Evolutionary conservation across 2,797 vertebrate species (phyloP).

Genomic region (Moxostoma hubbsi): DNA sequence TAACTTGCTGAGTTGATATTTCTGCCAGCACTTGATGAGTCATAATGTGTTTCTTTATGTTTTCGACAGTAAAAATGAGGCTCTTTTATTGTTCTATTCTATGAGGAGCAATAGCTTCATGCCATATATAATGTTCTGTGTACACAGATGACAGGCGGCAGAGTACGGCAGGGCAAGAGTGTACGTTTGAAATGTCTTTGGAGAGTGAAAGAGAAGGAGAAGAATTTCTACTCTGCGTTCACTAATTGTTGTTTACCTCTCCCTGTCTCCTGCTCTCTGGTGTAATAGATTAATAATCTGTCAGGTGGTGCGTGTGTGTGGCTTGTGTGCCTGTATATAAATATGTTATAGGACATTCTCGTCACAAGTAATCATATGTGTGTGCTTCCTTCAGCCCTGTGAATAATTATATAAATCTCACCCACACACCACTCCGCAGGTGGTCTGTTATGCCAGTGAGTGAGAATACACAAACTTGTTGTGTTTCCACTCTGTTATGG

Average conservation of each 20-base stretch:
- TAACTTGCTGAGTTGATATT: conserved; percentile 40
- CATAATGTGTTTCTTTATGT: neutral
- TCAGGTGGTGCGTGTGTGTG: conserved; percentile 30
- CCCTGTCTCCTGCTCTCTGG: conserved; percentile 22
- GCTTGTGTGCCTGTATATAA: neutral
- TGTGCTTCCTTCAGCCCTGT: conserved; percentile 35
- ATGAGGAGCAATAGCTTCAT: conserved; percentile 25
- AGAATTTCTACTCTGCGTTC: conserved; percentile 4
- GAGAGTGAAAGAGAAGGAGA: conserved; percentile 3
- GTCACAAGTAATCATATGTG: conserved; percentile 40
- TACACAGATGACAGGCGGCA: neutral
- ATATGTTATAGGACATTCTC: neutral
- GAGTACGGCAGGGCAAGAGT: neutral
- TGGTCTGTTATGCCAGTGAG: conserved; percentile 45
- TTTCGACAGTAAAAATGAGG: conserved; percentile 25
- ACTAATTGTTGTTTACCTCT: conserved; percentile 51
- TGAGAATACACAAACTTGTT: conserved; percentile 40
- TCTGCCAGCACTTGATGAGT: conserved; percentile 22
- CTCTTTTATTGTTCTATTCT: conserved; percentile 40
- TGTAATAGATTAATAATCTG: conserved; percentile 33
- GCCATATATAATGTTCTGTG: conserved; percentile 26
- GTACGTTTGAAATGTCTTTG: neutral
- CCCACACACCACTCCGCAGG: conserved; percentile 44
- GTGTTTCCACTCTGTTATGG: conserved; percentile 33
- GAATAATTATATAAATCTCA: conserved; percentile 33